A percentile compares a stretch with the other conserved stretches of the same genome.
Evolutionary conservation across 1,140 invertebrate genomes (phyloP).

Genomic region (Calycopis cecrops): DNA sequence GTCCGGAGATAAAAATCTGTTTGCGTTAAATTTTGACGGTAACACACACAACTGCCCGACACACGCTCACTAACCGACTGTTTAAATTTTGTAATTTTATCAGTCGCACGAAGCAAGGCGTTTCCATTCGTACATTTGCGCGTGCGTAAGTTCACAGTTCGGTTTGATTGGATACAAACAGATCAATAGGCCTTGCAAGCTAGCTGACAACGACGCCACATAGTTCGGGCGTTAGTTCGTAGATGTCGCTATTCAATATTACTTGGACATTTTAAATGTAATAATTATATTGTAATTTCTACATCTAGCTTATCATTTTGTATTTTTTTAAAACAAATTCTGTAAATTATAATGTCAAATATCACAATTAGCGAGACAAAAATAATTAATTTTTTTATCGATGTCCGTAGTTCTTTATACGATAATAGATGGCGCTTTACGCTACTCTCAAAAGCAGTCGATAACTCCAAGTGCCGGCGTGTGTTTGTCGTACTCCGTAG

Average conservation of each 20-base stretch:
- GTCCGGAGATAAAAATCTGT: constrained; percentile 39
- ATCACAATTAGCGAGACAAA: no score
- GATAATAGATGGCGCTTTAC: constrained; percentile 37
- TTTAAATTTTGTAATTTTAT: constrained; percentile 13
- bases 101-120: constrained; percentile 10
- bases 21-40: constrained; percentile 11
- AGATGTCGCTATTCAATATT: constrained; percentile 17
- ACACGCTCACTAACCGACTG: constrained; percentile 32
- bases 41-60: constrained; percentile 23
- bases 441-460: not conserved
- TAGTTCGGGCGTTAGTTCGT: constrained; percentile 6
- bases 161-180: constrained; percentile 30
- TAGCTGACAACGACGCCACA: not conserved
- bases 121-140: constrained; percentile 23
- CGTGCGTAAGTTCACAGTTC: constrained; percentile 49
- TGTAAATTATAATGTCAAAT: no score
- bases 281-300: not conserved
- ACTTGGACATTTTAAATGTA: not conserved
- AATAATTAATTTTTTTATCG: no score
- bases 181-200: constrained; percentile 7
- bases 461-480: constrained; percentile 5
- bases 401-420: not conserved
- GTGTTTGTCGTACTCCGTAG: constrained; percentile 8
- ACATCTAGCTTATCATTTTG: no score
- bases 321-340: no score